These are phyloP conservation scores for Ophion ellenae DNA, from an alignment of 2,888 invertebrate genomes.

Conservation along the genomic window DNA sequence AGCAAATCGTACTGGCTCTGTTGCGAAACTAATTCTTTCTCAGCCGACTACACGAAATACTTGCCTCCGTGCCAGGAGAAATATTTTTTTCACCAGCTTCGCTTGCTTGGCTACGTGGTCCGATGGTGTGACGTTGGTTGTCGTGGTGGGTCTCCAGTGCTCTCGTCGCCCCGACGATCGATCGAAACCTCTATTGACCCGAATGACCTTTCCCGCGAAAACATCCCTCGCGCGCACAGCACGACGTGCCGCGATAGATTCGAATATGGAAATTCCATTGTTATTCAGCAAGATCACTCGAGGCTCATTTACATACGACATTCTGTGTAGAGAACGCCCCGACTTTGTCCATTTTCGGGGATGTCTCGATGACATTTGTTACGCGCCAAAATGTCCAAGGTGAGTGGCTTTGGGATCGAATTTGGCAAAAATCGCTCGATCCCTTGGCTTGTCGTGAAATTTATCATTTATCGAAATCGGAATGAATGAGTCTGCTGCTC, in stretches of 20 bases:
- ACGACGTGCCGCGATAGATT: background rate
- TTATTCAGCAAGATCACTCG: background rate
- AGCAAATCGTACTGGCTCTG: slow-evolving; percentile 13
- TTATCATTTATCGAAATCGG: no score
- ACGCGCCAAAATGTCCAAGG: no score
- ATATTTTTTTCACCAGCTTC: slow-evolving; percentile 32
- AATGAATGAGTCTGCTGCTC: no score
- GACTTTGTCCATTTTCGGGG: background rate
- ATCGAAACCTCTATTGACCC: slow-evolving; percentile 65
- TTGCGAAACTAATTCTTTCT: slow-evolving; percentile 19
- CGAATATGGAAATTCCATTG: background rate
- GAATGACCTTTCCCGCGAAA: slow-evolving; percentile 54
- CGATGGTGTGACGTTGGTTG: slow-evolving; percentile 39
- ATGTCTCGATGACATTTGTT: background rate
- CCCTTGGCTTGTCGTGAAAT: no score
- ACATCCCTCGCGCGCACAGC: background rate
- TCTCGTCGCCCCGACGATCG: slow-evolving; percentile 63
- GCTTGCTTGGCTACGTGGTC: slow-evolving; percentile 14
- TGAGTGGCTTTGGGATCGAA: no score
- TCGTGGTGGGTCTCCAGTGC: slow-evolving; percentile 58
- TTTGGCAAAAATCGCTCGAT: no score
- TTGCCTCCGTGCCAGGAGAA: slow-evolving; percentile 18
- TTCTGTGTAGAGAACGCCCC: background rate
- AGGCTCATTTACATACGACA: background rate
- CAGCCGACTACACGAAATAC: slow-evolving; percentile 11